These are phyloP conservation scores for Troilus luridus DNA, from an alignment of 2,888 invertebrate species.

Conservation along the genomic window DNA sequence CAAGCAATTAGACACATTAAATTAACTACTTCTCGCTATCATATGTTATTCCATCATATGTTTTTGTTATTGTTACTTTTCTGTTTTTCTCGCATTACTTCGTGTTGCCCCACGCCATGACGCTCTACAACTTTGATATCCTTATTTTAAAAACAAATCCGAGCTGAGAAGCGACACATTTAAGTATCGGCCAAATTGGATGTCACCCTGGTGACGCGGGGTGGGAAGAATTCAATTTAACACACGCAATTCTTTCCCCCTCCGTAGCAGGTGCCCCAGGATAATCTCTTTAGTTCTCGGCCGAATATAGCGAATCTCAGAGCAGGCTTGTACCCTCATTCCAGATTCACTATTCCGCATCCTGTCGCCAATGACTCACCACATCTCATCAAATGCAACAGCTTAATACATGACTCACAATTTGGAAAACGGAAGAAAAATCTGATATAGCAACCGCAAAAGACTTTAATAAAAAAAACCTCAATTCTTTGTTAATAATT, in stretches of 20 bases:
- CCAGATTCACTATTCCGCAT: constrained; percentile 25
- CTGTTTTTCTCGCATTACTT: background rate
- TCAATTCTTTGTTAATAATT: too few relatives aligned
- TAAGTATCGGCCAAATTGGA: constrained; percentile 31
- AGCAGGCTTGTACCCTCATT: constrained; percentile 7
- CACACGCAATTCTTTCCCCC: constrained; percentile 43
- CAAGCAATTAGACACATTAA: too few relatives aligned
- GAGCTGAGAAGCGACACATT: background rate
- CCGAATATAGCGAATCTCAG: constrained; percentile 33
- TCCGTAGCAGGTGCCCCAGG: constrained; percentile 31
- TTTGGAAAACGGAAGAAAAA: background rate
- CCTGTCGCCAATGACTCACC: constrained; percentile 28
- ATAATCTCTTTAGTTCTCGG: constrained; percentile 41
- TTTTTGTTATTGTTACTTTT: background rate
- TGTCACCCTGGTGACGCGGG: constrained; percentile 20
- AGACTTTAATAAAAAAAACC: too few relatives aligned
- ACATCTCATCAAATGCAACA: background rate
- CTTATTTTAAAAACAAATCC: constrained; percentile 17
- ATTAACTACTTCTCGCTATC: too few relatives aligned
- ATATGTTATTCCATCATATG: too few relatives aligned
- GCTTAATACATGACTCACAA: background rate
- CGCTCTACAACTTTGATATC: background rate
- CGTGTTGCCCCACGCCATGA: background rate
- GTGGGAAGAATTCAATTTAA: constrained; percentile 27
- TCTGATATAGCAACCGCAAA: background rate